phyloP scores from a whole-genome alignment of 2,113 vertebrate genomes.

The Orycteropus afer region DNA sequence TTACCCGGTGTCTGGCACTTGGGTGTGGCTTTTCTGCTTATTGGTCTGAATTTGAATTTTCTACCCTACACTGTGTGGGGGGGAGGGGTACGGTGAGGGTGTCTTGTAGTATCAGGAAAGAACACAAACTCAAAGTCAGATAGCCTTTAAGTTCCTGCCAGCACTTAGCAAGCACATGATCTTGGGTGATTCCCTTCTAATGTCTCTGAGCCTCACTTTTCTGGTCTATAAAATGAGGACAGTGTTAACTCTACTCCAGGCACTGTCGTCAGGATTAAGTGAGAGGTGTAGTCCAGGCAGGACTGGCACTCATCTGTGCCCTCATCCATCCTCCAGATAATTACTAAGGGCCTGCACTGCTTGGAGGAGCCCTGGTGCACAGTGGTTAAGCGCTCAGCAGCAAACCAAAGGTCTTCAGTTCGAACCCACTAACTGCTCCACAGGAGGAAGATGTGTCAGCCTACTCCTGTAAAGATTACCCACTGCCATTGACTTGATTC shows the following conservation, averaged over 20 bases:
- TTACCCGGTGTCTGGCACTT: background rate
- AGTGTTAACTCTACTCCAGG: fast-evolving
- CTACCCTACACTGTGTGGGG: background rate
- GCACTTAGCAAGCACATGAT: background rate
- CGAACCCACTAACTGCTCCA: background rate
- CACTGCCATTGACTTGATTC: too few relatives aligned
- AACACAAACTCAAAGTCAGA: background rate
- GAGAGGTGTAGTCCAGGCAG: background rate
- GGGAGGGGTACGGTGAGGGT: too few relatives aligned
- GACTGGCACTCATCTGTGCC: background rate
- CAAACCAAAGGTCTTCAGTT: background rate
- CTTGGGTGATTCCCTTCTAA: background rate
- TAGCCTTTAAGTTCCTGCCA: background rate
- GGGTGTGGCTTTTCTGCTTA: background rate
- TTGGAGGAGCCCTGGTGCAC: background rate
- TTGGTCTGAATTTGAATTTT: background rate
- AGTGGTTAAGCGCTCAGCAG: background rate
- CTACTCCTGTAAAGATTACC: too few relatives aligned
- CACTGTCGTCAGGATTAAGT: background rate
- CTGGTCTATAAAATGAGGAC: background rate
- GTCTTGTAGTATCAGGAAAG: background rate
- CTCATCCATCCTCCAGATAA: background rate
- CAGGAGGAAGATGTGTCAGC: background rate
- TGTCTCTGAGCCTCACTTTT: background rate
- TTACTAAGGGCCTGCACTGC: background rate